These are phyloP conservation scores for Apus apus DNA, from an alignment of 2,113 vertebrate species.

Conservation along the genomic window DNA sequence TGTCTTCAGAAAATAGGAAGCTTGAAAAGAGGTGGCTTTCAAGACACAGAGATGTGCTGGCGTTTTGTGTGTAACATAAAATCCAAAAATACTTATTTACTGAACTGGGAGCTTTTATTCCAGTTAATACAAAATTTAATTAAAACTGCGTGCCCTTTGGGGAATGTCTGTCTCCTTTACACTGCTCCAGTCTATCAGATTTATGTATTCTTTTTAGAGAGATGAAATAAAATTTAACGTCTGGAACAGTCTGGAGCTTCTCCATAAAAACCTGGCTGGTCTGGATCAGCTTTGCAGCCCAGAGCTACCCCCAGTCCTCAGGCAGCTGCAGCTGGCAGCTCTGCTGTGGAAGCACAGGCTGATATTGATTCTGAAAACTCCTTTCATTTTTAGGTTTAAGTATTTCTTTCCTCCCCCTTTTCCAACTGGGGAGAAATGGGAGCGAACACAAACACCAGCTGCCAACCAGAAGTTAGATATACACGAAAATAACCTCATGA, in stretches of 20 bases:
- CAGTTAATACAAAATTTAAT: not conserved
- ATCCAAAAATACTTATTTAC: not conserved
- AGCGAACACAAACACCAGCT: not conserved
- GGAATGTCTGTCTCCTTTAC: not conserved
- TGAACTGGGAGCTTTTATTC: not conserved
- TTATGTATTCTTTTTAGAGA: not conserved
- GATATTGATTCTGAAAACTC: not conserved
- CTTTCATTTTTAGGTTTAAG: too few relatives aligned
- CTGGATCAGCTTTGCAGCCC: not conserved
- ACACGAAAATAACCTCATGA: not conserved
- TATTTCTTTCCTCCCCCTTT: not conserved
- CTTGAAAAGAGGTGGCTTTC: not conserved
- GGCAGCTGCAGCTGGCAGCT: not conserved
- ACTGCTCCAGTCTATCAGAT: not conserved
- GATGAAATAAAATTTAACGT: not conserved
- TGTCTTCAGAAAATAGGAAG: not conserved
- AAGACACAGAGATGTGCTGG: not conserved
- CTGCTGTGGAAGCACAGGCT: not conserved
- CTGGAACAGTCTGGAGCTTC: not conserved
- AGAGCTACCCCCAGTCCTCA: not conserved
- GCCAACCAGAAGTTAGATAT: too few relatives aligned
- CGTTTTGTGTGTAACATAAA: not conserved
- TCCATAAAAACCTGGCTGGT: not conserved
- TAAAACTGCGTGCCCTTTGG: not conserved
- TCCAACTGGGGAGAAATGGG: not conserved